Evolutionary conservation across 2,888 invertebrate genomes (phyloP).

Genomic region (Lepeophtheirus nordmannii): DNA sequence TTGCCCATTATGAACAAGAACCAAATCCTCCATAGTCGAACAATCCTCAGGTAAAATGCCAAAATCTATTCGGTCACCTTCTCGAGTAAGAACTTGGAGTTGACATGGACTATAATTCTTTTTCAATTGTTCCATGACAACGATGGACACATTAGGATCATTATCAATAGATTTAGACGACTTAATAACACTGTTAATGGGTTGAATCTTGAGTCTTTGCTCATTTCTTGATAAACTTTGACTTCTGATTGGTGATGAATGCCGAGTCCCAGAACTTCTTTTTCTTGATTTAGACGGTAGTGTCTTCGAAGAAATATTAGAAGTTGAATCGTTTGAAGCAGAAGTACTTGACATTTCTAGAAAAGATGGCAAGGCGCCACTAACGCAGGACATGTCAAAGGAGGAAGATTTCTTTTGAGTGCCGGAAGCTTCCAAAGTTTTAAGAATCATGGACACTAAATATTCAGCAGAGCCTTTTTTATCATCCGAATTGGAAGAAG

Average conservation of each 20-base stretch:
- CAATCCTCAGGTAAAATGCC: neutral
- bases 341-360: neutral
- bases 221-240: neutral
- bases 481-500: neutral
- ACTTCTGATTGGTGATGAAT: neutral
- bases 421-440: neutral
- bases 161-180: neutral
- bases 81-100: neutral
- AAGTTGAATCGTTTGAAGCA: neutral
- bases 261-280: neutral
- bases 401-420: neutral
- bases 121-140: neutral
- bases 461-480: neutral
- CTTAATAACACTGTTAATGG: neutral
- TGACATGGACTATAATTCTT: neutral
- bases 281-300: neutral
- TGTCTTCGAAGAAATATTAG: neutral
- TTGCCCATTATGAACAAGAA: neutral
- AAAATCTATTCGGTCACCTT: neutral
- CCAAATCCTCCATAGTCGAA: neutral
- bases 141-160: slow-evolving; percentile 1
- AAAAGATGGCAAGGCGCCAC: neutral
- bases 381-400: neutral
- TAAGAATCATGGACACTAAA: neutral
- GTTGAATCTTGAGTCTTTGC: neutral